These are phyloP conservation scores for Rhinolophus sinicus DNA, from an alignment of 2,113 vertebrate species.

Conservation along the genomic window DNA sequence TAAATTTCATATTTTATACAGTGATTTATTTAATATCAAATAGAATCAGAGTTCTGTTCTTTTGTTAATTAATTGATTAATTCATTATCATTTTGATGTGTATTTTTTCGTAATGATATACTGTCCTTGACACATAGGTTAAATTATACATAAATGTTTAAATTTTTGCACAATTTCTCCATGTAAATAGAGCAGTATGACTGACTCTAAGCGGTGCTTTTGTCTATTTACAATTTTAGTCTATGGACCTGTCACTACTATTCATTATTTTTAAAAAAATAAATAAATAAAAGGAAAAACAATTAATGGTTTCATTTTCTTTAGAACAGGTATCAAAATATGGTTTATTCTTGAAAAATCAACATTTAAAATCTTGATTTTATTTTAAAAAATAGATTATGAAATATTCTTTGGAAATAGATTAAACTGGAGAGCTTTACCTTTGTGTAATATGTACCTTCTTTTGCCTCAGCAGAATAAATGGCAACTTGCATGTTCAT, in stretches of 20 bases:
- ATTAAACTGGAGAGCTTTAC: neutral
- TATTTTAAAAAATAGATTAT: neutral
- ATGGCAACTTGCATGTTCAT: neutral
- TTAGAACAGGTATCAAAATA: neutral
- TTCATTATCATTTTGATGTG: neutral
- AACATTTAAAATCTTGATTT: neutral
- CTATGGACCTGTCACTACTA: neutral
- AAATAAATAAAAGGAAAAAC: too few relatives aligned
- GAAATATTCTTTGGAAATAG: neutral
- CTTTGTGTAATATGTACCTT: neutral
- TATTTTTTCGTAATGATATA: neutral
- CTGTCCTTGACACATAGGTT: neutral
- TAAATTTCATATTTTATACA: constrained; percentile 37
- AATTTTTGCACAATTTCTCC: neutral
- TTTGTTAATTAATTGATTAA: neutral
- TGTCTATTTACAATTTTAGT: neutral
- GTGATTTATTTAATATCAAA: neutral
- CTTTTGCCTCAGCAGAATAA: neutral
- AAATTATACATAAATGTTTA: neutral
- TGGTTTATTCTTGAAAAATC: neutral
- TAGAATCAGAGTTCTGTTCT: neutral
- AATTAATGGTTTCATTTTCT: neutral
- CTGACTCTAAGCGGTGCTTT: neutral
- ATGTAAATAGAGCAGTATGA: neutral
- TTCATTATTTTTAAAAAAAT: neutral